A percentile compares a stretch with the other conserved stretches of the same genome.
Evolutionary conservation across 2,888 invertebrate species (phyloP).

Genomic region (Napeogenes inachia): DNA sequence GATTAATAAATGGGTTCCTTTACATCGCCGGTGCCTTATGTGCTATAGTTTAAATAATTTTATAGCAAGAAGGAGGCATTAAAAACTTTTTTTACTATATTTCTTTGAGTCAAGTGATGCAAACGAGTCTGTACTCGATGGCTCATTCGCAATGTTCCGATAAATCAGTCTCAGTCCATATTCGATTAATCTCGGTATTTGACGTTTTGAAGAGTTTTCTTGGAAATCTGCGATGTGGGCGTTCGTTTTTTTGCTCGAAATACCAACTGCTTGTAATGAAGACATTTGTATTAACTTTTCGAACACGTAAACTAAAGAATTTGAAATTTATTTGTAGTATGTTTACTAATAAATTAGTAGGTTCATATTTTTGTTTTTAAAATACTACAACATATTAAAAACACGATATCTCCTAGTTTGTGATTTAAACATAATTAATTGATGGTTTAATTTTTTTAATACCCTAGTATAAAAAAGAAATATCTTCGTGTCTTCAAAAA

Average conservation of each 20-base stretch:
- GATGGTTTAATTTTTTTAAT: too few species aligned
- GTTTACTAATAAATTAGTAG: constrained; percentile 26
- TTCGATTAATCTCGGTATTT: constrained; percentile 62
- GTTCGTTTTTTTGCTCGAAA: constrained; percentile 53
- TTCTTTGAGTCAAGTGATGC: constrained; percentile 30
- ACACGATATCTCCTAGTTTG: too few species aligned
- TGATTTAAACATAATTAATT: too few species aligned
- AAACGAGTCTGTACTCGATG: constrained; percentile 36
- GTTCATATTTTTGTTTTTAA: constrained; percentile 21
- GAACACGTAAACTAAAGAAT: constrained; percentile 52
- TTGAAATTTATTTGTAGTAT: constrained; percentile 24
- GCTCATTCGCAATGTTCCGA: constrained; percentile 47
- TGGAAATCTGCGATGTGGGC: constrained; percentile 65
- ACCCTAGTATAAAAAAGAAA: too few species aligned
- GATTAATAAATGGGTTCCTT: constrained; percentile 3
- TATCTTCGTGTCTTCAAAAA: too few species aligned
- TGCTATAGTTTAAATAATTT: constrained; percentile 16
- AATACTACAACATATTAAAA: too few species aligned
- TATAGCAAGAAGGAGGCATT: constrained; percentile 21
- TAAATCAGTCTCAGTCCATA: constrained; percentile 52
- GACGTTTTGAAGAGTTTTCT: constrained; percentile 62
- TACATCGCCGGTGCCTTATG: constrained; percentile 6
- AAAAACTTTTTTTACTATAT: constrained; percentile 28
- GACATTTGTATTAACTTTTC: constrained; percentile 62
- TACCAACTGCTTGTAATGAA: constrained; percentile 55